These are phyloP conservation scores for Apus apus DNA, from an alignment of 2,113 vertebrate species.

Conservation along the genomic window DNA sequence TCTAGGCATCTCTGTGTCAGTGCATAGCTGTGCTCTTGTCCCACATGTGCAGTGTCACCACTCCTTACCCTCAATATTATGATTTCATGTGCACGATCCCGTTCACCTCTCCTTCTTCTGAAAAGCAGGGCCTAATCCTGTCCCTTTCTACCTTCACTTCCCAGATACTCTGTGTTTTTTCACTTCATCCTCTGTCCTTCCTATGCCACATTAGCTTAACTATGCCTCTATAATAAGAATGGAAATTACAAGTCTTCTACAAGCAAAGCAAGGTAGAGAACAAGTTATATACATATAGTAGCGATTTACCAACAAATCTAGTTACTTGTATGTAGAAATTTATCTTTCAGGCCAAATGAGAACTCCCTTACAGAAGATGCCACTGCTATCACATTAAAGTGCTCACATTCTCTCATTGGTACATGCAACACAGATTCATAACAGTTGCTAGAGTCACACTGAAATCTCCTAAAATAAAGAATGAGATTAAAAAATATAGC, in stretches of 20 bases:
- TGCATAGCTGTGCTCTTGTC: neutral
- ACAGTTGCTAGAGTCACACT: neutral
- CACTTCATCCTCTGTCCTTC: neutral
- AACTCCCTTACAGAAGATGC: neutral
- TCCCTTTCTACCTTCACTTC: neutral
- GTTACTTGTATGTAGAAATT: neutral
- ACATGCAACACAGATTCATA: neutral
- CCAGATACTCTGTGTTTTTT: accelerated
- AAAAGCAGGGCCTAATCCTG: neutral
- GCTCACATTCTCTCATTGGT: neutral
- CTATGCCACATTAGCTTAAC: neutral
- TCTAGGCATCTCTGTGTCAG: neutral
- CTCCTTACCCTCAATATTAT: neutral
- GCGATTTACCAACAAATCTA: neutral
- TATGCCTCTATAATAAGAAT: neutral
- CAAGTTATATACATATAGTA: neutral
- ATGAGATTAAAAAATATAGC: neutral
- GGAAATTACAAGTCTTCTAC: neutral
- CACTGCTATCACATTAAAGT: neutral
- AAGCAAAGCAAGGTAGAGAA: neutral
- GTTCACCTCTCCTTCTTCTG: neutral
- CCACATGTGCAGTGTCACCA: neutral
- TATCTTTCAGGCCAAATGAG: neutral
- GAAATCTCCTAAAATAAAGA: neutral
- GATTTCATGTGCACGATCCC: neutral